These are phyloP conservation scores for Aurelia coerulea DNA, from an alignment of 30 jellyfish, hydroid and myxozoan genomes.

Conservation along the genomic window DNA sequence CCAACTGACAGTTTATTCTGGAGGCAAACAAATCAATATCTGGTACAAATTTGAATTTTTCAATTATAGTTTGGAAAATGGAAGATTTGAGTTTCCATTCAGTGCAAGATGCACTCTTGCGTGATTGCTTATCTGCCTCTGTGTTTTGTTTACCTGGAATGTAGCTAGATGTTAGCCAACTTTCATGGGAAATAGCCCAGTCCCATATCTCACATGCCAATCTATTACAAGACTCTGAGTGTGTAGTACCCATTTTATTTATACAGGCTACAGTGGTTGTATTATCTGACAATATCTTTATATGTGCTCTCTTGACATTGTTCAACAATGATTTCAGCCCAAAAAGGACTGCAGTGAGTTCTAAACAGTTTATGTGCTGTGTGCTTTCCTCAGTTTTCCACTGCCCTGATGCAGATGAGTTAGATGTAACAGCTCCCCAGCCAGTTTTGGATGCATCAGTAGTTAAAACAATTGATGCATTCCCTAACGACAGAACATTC, in stretches of 20 bases:
- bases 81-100: too few species aligned
- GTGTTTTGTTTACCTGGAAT: constrained; percentile 17
- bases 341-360: constrained; percentile 29
- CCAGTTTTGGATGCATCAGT: constrained; percentile 31
- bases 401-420: neutral
- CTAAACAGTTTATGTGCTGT: constrained; percentile 25
- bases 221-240: constrained; percentile 12
- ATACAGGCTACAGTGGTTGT: constrained; percentile 32
- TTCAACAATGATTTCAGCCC: constrained; percentile 24
- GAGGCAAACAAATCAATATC: too few species aligned
- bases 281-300: constrained; percentile 28
- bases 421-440: constrained; percentile 15
- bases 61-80: too few species aligned
- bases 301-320: neutral
- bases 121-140: too few species aligned
- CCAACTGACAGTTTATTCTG: too few species aligned
- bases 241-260: constrained; percentile 49
- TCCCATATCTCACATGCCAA: constrained; percentile 32
- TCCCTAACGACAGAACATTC: neutral
- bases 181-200: constrained; percentile 1
- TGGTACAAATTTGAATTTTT: too few species aligned
- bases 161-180: constrained; percentile 41
- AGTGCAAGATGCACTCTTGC: too few species aligned
- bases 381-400: neutral
- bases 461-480: neutral